Conservation (phyloP, 2,888 invertebrate species). For the Chaitophorus viminalis region DNA sequence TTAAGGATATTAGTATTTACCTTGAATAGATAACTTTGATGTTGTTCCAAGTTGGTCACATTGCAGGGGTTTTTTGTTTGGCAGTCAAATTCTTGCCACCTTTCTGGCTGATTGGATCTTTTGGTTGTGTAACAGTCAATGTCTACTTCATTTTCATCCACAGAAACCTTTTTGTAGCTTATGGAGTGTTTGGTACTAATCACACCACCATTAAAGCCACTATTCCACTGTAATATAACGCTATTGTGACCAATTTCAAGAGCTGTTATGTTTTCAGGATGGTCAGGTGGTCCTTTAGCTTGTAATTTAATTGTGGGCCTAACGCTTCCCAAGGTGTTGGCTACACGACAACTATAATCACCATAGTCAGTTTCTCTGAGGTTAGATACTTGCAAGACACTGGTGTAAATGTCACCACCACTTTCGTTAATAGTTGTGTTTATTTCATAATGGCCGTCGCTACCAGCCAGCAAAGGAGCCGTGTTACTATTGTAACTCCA, state of each 20-base stretch:
- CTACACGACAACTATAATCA: slow-evolving; percentile 86
- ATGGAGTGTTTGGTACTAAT: slow-evolving; percentile 88
- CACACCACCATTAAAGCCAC: slow-evolving; percentile 90
- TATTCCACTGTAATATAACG: slow-evolving; percentile 85
- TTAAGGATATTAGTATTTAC: slow-evolving; percentile 68
- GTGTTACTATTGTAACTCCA: slow-evolving; percentile 86
- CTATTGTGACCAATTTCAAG: slow-evolving; percentile 81
- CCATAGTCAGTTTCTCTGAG: slow-evolving; percentile 88
- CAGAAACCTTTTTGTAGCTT: slow-evolving; percentile 78
- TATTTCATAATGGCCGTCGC: slow-evolving; percentile 87
- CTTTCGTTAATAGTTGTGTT: slow-evolving; percentile 77
- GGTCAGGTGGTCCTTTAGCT: slow-evolving; percentile 87
- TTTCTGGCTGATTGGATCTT: slow-evolving; percentile 68
- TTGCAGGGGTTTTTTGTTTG: slow-evolving; percentile 88
- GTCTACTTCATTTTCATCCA: slow-evolving; percentile 74
- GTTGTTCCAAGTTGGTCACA: slow-evolving; percentile 84
- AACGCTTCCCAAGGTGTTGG: slow-evolving; percentile 80
- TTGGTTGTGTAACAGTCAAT: slow-evolving; percentile 70
- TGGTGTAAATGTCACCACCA: slow-evolving; percentile 86
- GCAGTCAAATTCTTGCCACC: slow-evolving; percentile 88
- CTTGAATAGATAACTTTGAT: slow-evolving; percentile 87
- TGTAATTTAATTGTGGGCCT: slow-evolving; percentile 77
- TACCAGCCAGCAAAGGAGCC: slow-evolving; percentile 78
- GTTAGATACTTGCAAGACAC: slow-evolving; percentile 76
- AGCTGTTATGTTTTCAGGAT: slow-evolving; percentile 78